Percentiles rank a stretch among this genome's conserved stretches.
Conservation (phyloP, 1,140 invertebrate species). For the Agraylea sexmaculata region DNA sequence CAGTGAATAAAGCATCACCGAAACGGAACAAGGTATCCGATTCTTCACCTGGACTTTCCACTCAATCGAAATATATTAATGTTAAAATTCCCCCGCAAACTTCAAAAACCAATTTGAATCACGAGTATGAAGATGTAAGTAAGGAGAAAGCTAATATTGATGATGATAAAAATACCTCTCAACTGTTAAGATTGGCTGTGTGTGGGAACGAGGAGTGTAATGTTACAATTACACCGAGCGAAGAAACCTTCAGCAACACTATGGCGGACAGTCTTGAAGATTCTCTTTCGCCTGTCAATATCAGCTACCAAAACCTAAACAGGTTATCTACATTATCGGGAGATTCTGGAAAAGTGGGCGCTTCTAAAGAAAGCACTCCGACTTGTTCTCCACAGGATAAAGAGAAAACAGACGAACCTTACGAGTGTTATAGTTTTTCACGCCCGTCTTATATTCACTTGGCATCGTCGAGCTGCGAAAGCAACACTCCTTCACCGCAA, state of each 20-base stretch:
- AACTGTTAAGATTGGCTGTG: no score
- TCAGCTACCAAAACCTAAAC: constrained; percentile 39
- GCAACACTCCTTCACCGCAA: constrained; percentile 33
- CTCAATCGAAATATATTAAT: no score
- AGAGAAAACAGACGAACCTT: constrained; percentile 36
- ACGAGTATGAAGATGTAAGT: no score
- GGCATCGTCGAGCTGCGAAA: constrained; percentile 33
- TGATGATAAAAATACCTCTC: no score
- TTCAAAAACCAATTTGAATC: no score
- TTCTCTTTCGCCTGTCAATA: constrained; percentile 29
- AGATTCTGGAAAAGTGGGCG: constrained; percentile 27
- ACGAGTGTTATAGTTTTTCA: constrained; percentile 34
- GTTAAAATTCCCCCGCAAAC: no score
- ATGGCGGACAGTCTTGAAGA: constrained; percentile 17
- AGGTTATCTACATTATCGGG: constrained; percentile 33
- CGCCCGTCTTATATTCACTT: constrained; percentile 37
- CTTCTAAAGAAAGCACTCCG: constrained; percentile 42
- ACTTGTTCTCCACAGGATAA: constrained; percentile 43
- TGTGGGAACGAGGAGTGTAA: no score
- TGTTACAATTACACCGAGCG: constrained; percentile 16
- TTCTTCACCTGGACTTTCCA: no score
- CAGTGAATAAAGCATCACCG: no score
- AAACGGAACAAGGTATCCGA: no score
- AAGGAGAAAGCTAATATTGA: no score
- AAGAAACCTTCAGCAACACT: constrained; percentile 15